Evolutionary conservation across 2,797 vertebrate genomes (phyloP).

Genomic region (Phylloscopus collybita): DNA sequence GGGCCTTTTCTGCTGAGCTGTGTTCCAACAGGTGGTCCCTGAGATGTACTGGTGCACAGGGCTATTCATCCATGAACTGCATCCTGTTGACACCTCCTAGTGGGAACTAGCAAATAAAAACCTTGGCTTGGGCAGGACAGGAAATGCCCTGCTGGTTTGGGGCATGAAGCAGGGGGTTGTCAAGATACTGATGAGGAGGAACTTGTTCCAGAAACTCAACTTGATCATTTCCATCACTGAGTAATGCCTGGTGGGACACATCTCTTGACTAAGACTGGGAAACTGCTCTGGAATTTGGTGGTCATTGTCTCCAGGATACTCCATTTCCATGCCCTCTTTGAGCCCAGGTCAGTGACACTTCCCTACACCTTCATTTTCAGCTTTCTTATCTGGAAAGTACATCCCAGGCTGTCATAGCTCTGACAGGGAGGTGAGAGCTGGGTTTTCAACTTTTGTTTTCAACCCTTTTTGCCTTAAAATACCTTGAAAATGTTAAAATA

Average conservation of each 20-base stretch:
- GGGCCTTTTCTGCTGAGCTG: background rate
- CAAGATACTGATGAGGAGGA: background rate
- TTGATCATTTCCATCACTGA: rapidly evolving
- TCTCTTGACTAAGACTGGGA: background rate
- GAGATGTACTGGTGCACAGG: rapidly evolving
- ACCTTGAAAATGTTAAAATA: conserved; percentile 24
- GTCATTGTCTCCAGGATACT: background rate
- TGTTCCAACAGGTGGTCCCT: background rate
- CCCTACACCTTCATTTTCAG: background rate
- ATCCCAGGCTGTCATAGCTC: background rate
- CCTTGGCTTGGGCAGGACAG: background rate
- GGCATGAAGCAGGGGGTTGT: background rate
- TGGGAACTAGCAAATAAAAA: background rate
- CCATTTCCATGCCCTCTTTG: rapidly evolving
- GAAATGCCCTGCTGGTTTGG: background rate
- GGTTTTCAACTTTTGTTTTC: conserved; percentile 16
- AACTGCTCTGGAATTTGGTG: rapidly evolving
- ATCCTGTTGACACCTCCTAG: no score
- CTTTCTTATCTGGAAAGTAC: background rate
- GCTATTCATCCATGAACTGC: background rate
- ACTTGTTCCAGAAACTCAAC: background rate
- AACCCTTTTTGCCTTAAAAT: background rate
- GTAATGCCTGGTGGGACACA: background rate
- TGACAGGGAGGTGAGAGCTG: background rate
- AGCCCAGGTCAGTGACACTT: background rate